phyloP scores from a whole-genome alignment of 2,113 vertebrate species.

The Potamarius usumacintae region DNA sequence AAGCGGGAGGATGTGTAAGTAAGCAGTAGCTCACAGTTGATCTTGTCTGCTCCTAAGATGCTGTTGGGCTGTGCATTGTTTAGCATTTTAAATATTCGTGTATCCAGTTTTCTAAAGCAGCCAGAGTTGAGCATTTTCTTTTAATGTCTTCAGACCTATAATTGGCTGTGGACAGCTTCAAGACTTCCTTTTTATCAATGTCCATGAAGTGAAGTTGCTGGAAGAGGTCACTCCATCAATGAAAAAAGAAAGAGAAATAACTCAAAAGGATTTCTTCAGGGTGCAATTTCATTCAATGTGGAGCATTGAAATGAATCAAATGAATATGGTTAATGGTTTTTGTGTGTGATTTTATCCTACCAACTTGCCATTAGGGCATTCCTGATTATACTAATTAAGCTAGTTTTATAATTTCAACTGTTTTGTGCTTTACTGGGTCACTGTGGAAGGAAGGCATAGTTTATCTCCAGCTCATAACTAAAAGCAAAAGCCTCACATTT shows the following conservation, averaged over 20 bases:
- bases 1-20: too few species aligned
- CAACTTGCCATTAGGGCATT: background rate
- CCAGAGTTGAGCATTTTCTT: background rate
- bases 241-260: background rate
- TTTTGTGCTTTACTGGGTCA: background rate
- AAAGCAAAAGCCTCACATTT: conserved; percentile 1
- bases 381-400: background rate
- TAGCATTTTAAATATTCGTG: background rate
- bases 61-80: background rate
- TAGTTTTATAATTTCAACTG: background rate
- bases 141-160: background rate
- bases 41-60: background rate
- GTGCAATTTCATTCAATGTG: background rate
- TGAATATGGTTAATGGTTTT: background rate
- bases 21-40: too few species aligned
- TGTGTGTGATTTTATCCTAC: background rate
- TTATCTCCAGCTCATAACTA: conserved; percentile 1
- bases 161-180: background rate
- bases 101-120: background rate
- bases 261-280: background rate
- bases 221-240: background rate
- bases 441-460: background rate
- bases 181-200: background rate
- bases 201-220: background rate
- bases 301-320: background rate